phyloP scores from a whole-genome alignment of 2,888 invertebrate genomes.

The Drosophila mayaguana region DNA sequence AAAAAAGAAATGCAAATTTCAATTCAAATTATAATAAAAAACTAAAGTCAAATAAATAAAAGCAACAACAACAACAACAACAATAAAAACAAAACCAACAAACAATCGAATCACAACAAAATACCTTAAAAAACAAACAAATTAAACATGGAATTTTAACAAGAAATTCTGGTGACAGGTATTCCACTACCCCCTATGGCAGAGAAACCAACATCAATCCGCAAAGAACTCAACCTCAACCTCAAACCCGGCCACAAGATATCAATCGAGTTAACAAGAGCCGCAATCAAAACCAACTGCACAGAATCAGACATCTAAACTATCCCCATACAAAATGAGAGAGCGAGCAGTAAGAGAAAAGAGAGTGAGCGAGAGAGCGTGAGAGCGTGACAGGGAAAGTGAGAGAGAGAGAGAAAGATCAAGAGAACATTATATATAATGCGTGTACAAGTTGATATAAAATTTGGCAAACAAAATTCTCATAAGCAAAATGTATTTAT shows the following conservation, averaged over 20 bases:
- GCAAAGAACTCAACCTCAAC: constrained; percentile 27
- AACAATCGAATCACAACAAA: constrained; percentile 15
- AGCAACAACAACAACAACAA: constrained; percentile 29
- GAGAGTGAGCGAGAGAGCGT: too few species aligned
- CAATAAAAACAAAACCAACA: constrained; percentile 22
- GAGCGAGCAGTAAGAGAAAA: not conserved
- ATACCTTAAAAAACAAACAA: constrained; percentile 14
- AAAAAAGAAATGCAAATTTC: constrained; percentile 6
- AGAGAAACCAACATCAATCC: constrained; percentile 30
- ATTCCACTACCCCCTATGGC: constrained; percentile 38
- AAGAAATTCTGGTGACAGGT: constrained; percentile 53
- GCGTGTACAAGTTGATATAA: constrained; percentile 82
- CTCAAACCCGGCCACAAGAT: constrained; percentile 36
- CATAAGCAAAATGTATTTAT: constrained; percentile 32
- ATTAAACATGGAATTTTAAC: constrained; percentile 33
- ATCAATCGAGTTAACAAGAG: constrained; percentile 37
- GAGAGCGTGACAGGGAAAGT: not conserved
- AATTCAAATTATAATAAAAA: not conserved
- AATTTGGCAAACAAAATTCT: constrained; percentile 54
- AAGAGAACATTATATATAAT: constrained; percentile 85
- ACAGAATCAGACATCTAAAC: constrained; percentile 28
- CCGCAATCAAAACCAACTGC: constrained; percentile 31
- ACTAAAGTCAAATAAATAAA: constrained; percentile 12
- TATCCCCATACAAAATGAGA: constrained; percentile 30
- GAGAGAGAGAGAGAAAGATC: constrained; percentile 43